Base-by-base conservation (phyloP, 2,888 invertebrate species). In the Conomelus anceps region DNA sequence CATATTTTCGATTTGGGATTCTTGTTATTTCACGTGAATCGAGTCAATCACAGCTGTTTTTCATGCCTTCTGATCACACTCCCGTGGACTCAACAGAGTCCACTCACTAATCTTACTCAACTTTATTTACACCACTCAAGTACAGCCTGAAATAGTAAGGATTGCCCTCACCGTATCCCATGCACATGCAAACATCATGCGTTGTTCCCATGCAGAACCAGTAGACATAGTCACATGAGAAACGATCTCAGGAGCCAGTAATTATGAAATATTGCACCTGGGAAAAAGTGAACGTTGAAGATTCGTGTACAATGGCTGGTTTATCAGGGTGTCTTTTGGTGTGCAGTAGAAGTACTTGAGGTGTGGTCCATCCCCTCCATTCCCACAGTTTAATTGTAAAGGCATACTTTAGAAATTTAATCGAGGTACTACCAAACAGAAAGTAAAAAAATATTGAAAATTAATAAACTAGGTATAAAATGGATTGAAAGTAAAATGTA, bases 381-480 rank as follows among this genome's bases (percentile, higher is more conserved):
- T 95, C 95, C 92, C 96, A 96, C 17, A 94, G 93, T 91, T 94
- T 95, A 23, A 97, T 95, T 89, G 96, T 93, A 91, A 94, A 92
- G 88, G 90, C 92, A 22, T 97, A 94, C 92, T 95, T 95, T 3
- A 96, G 92, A 92, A 96, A 97, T 90, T 95, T 95, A 89, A 93
- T 93, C 13, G 97, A 93, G 0, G 96, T 97, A 88, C 97, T 97
- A 94, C 26, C n/a, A n/a, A 94, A 95, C 89, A 91, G 89, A 91
- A 91, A 89, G 9, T 22, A 22, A 85, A 29, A 86, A 85, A 22
- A 86, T 24, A 22, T 22, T 86, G 22, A 1, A 26, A 22, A 86
- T 63, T 63, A n/a, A 63, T 63, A n/a, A 20, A 63, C 13, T 63
- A n/a, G 63, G n/a, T n/a, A n/a, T n/a, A n/a, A n/a, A n/a, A n/a